A percentile compares a stretch with the other conserved stretches of the same genome.
These are phyloP conservation scores for Peromyscus melanophrys DNA, from an alignment of 2,797 vertebrate species.

Conservation along the genomic window DNA sequence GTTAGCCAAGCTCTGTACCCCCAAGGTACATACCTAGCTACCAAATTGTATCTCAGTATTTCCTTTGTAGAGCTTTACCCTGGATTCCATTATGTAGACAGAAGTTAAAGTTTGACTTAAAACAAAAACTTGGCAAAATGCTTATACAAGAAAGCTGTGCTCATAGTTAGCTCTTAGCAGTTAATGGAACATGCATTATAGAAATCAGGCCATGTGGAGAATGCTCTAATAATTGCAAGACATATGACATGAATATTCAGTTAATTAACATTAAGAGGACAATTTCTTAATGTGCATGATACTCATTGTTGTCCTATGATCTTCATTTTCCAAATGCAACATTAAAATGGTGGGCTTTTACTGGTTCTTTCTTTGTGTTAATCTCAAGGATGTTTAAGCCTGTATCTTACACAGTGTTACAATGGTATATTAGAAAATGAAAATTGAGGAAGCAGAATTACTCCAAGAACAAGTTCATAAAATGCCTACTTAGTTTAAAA, in stretches of 20 bases:
- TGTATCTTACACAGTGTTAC: conserved; percentile 64
- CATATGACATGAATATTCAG: conserved; percentile 52
- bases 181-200: conserved; percentile 55
- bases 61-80: neutral
- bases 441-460: conserved; percentile 67
- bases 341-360: conserved; percentile 54
- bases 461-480: conserved; percentile 69
- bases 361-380: conserved; percentile 30
- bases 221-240: conserved; percentile 66
- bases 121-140: conserved; percentile 2
- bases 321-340: conserved; percentile 71
- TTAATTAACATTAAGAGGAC: conserved; percentile 65
- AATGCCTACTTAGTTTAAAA: conserved; percentile 76
- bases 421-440: conserved; percentile 24
- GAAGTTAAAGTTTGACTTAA: neutral
- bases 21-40: neutral
- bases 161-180: neutral
- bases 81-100: neutral
- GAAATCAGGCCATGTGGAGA: conserved; percentile 29
- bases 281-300: conserved; percentile 61
- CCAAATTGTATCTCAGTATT: neutral
- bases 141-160: neutral
- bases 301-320: conserved; percentile 72
- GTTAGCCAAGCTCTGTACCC: too few relatives aligned
- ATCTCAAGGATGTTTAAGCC: conserved; percentile 73